A percentile compares a stretch with the other conserved stretches of the same genome.
Conservation (phyloP, 2,113 vertebrate genomes). For the Oryctolagus cuniculus region mOryCun1.1 NC_091433.1:110551501-110552000, state of each 20-base stretch:
- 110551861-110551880: slow-evolving; percentile 48
- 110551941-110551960: slow-evolving; percentile 30
- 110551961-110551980: neutral
- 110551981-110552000: too few relatives aligned
- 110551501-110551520: neutral
- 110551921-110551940: slow-evolving; percentile 33
- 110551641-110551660: slow-evolving; percentile 2
- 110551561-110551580: neutral
- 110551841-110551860: slow-evolving; percentile 40
- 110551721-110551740: slow-evolving; percentile 56
- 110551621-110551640: neutral
- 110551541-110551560: neutral
- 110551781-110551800: slow-evolving; percentile 16
- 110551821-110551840: slow-evolving; percentile 44
- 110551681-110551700: neutral
- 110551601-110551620: neutral
- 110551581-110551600: neutral
- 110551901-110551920: neutral
- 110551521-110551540: neutral
- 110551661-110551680: slow-evolving; percentile 44
- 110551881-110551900: slow-evolving; percentile 31
- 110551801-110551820: slow-evolving; percentile 11
- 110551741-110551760: slow-evolving; percentile 23
- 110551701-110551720: neutral
- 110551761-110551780: slow-evolving; percentile 22